Conservation (phyloP, 2,113 vertebrate species). For the Orycteropus afer region DNA sequence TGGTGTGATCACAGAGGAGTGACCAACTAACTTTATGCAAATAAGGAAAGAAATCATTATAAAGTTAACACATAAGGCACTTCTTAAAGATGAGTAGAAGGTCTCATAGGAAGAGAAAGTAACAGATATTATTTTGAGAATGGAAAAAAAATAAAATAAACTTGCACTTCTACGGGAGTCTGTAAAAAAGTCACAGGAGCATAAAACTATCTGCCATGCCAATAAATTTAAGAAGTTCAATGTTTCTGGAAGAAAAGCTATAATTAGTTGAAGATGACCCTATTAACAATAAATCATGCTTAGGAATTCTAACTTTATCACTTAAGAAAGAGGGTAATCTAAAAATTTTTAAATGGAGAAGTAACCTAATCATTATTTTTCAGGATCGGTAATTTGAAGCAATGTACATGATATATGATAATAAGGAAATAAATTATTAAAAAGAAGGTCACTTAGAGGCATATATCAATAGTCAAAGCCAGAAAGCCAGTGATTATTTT, state of each 20-base stretch:
- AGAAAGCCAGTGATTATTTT: background rate
- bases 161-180: background rate
- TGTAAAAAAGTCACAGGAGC: background rate
- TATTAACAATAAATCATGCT: background rate
- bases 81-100: background rate
- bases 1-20: background rate
- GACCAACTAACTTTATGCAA: background rate
- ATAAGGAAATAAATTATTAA: background rate
- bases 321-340: background rate
- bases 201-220: background rate
- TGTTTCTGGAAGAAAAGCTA: background rate
- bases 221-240: background rate
- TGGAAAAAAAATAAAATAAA: background rate
- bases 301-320: background rate
- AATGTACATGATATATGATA: background rate
- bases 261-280: background rate
- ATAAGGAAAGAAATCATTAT: background rate
- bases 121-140: background rate
- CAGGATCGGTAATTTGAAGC: background rate
- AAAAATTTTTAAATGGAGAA: background rate
- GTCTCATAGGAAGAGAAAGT: background rate
- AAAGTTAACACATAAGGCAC: background rate
- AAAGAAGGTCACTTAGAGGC: background rate
- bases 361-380: conserved; percentile 4
- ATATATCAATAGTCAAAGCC: background rate